Base-by-base conservation (phyloP, 2,888 invertebrate genomes). In the Trichopria drosophilae region DNA sequence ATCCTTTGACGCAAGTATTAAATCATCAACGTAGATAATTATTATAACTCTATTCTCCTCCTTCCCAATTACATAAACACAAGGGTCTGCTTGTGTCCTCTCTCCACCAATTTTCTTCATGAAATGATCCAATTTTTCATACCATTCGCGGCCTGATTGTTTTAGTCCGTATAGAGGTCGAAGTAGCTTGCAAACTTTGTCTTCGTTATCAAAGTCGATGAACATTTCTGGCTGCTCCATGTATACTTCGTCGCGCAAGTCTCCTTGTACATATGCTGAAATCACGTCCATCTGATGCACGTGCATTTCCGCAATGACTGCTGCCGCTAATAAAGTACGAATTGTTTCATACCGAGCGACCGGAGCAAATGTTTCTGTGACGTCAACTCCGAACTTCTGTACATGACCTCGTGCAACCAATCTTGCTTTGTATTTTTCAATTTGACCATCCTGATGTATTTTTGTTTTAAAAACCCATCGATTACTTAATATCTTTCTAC, bases 231-330 rank as follows among this genome's bases (percentile, higher is more conserved):
- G 57, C 20, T 57, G 56, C 20, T 52, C 42, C 51, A 60, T 58
- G 22, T 50, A 60, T 2, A 59, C 13, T 19, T 58, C 55, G 6
- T 60, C 58, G 18, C 39, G 6, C 3, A 59, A 23, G 4, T 57
- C 57, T 6, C 54, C 60, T 54, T 61, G 59, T 3, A 55, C 44
- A 18, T 59, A 61, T 0, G 58, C 59, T 9, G 55, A 29, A 13
- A 58, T 16, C 1, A 63, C 58, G 15, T 61, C 60, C 59, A 62
- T 55, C 23, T 62, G 63, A 31, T 63, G 58, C 3, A 62, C 51
- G 31, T 62, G 24, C 57, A 62, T 60, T 35, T 53, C 53, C 10
- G 59, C 49, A 13, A 59, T 53, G 1, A 58, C 62, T 1, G 53
- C 26, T 10, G 35, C 44, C 4, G 58, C 59, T 1, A 62, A 36